These are phyloP conservation scores for Ypsolopha scabrella DNA, from an alignment of 2,888 invertebrate species.

Conservation along the genomic window DNA sequence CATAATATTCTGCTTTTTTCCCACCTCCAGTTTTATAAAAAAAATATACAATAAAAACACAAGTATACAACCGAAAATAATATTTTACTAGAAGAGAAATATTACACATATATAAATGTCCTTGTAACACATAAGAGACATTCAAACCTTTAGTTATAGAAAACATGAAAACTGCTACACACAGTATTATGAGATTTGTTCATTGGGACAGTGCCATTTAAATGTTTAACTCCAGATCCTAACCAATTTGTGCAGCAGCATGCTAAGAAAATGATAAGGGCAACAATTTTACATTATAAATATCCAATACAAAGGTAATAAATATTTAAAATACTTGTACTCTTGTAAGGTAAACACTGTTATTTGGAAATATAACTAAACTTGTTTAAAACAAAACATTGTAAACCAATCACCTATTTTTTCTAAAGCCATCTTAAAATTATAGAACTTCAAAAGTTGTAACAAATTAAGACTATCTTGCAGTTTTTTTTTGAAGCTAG, in stretches of 20 bases:
- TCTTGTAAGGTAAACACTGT: slow-evolving; percentile 29
- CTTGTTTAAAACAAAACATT: neutral
- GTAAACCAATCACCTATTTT: too few relatives aligned
- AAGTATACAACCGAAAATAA: slow-evolving; percentile 57
- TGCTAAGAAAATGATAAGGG: slow-evolving; percentile 11
- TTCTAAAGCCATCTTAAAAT: too few relatives aligned
- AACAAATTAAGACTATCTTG: too few relatives aligned
- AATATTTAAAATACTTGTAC: slow-evolving; percentile 28
- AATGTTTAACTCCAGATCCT: slow-evolving; percentile 2
- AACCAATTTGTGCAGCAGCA: slow-evolving; percentile 32
- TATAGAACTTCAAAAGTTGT: too few relatives aligned
- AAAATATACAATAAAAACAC: slow-evolving; percentile 26
- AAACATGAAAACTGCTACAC: slow-evolving; percentile 42
- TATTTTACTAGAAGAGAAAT: slow-evolving; percentile 66
- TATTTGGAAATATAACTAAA: neutral
- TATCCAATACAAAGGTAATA: slow-evolving; percentile 12
- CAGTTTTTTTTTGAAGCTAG: too few relatives aligned
- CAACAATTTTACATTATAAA: slow-evolving; percentile 1
- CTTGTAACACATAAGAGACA: slow-evolving; percentile 31
- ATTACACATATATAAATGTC: slow-evolving; percentile 48
- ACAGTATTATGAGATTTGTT: slow-evolving; percentile 29
- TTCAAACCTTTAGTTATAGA: slow-evolving; percentile 35
- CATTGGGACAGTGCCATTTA: slow-evolving; percentile 32
- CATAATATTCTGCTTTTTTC: neutral
- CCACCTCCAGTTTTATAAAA: neutral